Base-by-base conservation (phyloP, 2,797 vertebrate species). In the Tapera naevia region DNA sequence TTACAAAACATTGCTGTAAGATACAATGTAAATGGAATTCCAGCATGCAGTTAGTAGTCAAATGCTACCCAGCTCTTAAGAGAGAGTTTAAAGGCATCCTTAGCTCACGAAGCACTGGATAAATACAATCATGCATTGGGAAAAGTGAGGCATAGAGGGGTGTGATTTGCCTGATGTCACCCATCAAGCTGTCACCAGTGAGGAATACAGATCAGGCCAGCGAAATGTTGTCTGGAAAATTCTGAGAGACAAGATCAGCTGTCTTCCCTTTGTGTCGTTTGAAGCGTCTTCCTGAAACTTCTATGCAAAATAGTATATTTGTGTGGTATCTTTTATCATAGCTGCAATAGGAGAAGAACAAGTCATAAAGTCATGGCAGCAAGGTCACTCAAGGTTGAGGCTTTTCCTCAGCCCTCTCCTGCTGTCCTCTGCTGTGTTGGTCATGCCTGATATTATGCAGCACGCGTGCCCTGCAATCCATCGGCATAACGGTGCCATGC, bases 311-410 rank as follows among this genome's bases (percentile, higher is more conserved):
- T 17, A 33, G 8, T 43, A 7, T 19, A 73, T 79, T 32, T 46
- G 15, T 8, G 7, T 13, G 19, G 10, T 3, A 16, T 18, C 43
- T 65, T 69, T 61, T 25, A 57, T 41, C 22, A 10, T 4, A 37
- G 53, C 56, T 39, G 13, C 69, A 66, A 60, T 0, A 32, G 50
- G 43, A 91, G 51, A 51, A 45, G 33, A 75, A 7, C 28, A 54
- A 85, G 48, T 57, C 51, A 61, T 64, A 76, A 79, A 70, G 43
- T 76, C 74, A 24, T 67, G 51, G 17, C 43, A 74, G 41, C 76
- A 91, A 97, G 90, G 87, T 91, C 91, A 81, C 45, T 50, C 88
- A 94, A 93, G 88, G 89, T 74, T 74, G 81, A 48, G 75, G 82
- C 64, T 92, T 81, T 66, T 80, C 91, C 85, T 76, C 30, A 16